These are phyloP conservation scores for Solea senegalensis DNA, from an alignment of 2,113 vertebrate species.

Conservation along the genomic window DNA sequence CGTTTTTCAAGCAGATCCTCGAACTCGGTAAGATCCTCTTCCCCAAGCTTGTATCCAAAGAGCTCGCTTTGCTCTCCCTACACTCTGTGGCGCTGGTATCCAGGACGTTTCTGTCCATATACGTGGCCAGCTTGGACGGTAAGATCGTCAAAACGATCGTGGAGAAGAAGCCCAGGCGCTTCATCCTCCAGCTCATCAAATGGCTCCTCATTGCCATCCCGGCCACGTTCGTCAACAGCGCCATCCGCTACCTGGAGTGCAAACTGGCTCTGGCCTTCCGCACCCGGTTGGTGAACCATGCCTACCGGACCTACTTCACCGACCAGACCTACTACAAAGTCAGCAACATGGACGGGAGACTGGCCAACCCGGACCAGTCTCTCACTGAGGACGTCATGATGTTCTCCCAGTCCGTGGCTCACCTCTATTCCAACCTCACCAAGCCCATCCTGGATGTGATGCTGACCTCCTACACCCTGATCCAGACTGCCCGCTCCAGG, in stretches of 20 bases:
- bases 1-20: conserved; percentile 90
- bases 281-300: conserved; percentile 91
- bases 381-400: conserved; percentile 96
- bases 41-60: conserved; percentile 86
- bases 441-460: conserved; percentile 96
- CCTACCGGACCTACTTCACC: conserved; percentile 93
- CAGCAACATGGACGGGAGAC: conserved; percentile 94
- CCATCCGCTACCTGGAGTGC: conserved; percentile 95
- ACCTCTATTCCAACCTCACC: conserved; percentile 98
- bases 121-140: conserved; percentile 94
- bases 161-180: conserved; percentile 90
- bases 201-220: conserved; percentile 98
- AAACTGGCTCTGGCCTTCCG: conserved; percentile 95
- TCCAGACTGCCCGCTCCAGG: conserved; percentile 88
- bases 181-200: conserved; percentile 88
- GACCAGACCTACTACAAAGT: conserved; percentile 96
- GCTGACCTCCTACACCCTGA: conserved; percentile 96
- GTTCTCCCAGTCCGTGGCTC: conserved; percentile 96
- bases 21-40: conserved; percentile 91
- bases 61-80: conserved; percentile 90
- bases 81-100: conserved; percentile 95
- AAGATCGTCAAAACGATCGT: conserved; percentile 98
- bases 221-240: conserved; percentile 98
- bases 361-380: conserved; percentile 97
- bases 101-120: conserved; percentile 96